Conservation (phyloP, 2,113 vertebrate genomes). For the Crotalus helleri region DNA sequence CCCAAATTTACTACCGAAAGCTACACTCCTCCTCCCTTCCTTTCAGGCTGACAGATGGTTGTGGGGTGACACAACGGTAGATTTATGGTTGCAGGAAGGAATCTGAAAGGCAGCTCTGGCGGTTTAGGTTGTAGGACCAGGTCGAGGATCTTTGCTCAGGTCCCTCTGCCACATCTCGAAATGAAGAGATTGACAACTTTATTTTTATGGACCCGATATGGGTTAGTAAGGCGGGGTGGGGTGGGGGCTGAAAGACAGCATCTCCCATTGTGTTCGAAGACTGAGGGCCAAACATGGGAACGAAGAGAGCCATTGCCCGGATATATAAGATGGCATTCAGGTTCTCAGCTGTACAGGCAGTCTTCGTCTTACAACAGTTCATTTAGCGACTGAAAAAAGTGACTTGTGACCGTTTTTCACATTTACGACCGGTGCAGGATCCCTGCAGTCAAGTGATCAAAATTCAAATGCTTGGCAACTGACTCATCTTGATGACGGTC, state of each 20-base stretch:
- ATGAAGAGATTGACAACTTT: slow-evolving; percentile 17
- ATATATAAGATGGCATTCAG: too few species aligned
- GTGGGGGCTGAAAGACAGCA: not conserved
- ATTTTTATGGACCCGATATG: not conserved
- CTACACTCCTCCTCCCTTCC: slow-evolving; percentile 65
- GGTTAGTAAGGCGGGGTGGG: not conserved
- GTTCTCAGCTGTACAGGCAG: too few species aligned
- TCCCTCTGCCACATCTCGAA: slow-evolving; percentile 37
- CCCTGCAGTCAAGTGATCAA: slow-evolving; percentile 47
- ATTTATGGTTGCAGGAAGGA: slow-evolving; percentile 50
- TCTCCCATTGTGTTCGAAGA: not conserved
- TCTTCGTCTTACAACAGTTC: too few species aligned
- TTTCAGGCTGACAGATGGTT: slow-evolving; percentile 56
- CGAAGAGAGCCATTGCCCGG: not conserved
- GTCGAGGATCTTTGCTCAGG: slow-evolving; percentile 45
- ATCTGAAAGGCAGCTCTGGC: not conserved
- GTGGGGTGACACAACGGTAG: slow-evolving; percentile 44
- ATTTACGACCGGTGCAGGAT: too few species aligned
- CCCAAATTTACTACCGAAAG: slow-evolving; percentile 65
- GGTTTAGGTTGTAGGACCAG: slow-evolving; percentile 23
- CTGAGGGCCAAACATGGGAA: not conserved
- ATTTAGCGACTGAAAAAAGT: too few species aligned
- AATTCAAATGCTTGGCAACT: not conserved
- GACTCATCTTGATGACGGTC: too few species aligned
- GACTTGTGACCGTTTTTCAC: too few species aligned